phyloP scores from a whole-genome alignment of 2,797 vertebrate species.

The Nyctibius grandis region DNA sequence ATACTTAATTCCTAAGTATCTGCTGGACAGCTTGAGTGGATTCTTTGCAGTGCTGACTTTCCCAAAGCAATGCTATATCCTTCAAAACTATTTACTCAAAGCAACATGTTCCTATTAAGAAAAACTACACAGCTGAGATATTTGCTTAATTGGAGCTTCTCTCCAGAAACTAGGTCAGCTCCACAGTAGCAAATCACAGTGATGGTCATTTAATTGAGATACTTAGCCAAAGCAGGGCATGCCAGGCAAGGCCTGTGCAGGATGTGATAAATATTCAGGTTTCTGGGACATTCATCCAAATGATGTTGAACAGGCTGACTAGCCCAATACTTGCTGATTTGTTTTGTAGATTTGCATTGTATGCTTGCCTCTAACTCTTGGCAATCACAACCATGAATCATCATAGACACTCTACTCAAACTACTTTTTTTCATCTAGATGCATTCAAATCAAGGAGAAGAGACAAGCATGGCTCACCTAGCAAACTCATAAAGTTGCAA shows the following conservation, averaged over 20 bases:
- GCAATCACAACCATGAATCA: background rate
- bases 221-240: background rate
- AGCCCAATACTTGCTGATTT: background rate
- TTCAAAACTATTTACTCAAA: background rate
- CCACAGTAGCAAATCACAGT: background rate
- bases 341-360: background rate
- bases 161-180: background rate
- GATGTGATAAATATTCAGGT: background rate
- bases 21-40: background rate
- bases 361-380: background rate
- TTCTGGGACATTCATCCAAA: background rate
- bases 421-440: background rate
- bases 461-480: background rate
- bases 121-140: background rate
- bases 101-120: background rate
- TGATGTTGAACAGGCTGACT: background rate
- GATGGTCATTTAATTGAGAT: background rate
- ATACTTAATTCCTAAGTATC: constrained; percentile 22
- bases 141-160: background rate
- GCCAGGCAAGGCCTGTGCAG: background rate
- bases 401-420: background rate
- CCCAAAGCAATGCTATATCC: background rate
- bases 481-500: background rate
- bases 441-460: background rate
- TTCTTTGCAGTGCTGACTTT: constrained; percentile 9